Percentiles rank a stretch among this genome's conserved stretches.
These are phyloP conservation scores for Acromyrmex charruanus DNA, from an alignment of 1,140 invertebrate species.

Conservation along the genomic window DNA sequence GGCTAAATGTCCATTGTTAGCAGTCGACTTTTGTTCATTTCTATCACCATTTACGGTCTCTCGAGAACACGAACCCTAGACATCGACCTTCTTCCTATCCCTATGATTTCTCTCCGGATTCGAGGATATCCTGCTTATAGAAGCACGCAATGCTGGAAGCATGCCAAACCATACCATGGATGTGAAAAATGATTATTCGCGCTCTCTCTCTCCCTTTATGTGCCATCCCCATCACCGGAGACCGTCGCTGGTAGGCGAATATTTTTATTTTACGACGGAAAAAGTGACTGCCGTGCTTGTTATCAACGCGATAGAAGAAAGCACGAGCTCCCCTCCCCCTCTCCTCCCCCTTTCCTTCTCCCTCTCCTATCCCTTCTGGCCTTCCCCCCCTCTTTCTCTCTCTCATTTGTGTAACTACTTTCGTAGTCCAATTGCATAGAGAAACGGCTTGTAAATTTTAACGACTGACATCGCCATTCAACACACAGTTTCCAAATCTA, in stretches of 20 bases:
- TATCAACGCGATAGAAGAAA: conserved; percentile 31
- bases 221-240: conserved; percentile 40
- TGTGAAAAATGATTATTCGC: conserved; percentile 74
- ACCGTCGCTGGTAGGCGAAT: conserved; percentile 45
- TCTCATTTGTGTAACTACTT: conserved; percentile 33
- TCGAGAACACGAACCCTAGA: neutral
- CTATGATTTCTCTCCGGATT: conserved; percentile 24
- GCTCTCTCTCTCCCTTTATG: conserved; percentile 33
- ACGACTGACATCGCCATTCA: neutral
- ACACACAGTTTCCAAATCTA: neutral
- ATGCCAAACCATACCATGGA: conserved; percentile 72
- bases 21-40: neutral
- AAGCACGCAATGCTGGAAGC: conserved; percentile 73
- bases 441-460: conserved; percentile 33
- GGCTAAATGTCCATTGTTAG: neutral
- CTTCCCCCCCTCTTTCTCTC: neutral
- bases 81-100: neutral
- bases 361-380: too few species aligned
- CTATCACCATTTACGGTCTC: neutral
- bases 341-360: too few species aligned
- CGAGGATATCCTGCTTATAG: conserved; percentile 48
- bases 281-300: conserved; percentile 16
- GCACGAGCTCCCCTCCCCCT: too few species aligned
- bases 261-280: conserved; percentile 58
- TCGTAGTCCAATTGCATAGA: neutral